Evolutionary conservation across 1,140 invertebrate species (phyloP).

Genomic region (Ips typographus): DNA sequence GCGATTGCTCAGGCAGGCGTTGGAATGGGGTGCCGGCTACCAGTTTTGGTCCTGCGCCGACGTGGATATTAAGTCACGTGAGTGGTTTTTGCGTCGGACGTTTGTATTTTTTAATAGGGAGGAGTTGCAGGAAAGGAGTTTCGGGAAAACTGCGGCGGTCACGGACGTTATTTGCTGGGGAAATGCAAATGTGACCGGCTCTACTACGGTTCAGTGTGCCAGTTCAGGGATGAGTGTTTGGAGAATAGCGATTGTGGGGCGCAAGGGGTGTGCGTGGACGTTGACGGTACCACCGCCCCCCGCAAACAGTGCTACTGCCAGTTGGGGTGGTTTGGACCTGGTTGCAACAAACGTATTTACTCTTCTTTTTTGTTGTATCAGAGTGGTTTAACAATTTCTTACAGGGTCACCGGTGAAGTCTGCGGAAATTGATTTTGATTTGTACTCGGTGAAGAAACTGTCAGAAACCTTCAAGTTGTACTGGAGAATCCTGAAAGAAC

Average conservation of each 20-base stretch:
- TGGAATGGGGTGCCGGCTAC: conserved; percentile 84
- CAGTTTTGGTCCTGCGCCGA: conserved; percentile 95
- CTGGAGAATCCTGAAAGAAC: conserved; percentile 79
- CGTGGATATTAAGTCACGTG: conserved; percentile 76
- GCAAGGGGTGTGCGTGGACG: conserved; percentile 80
- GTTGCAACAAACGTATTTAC: conserved; percentile 71
- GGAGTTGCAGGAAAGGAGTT: conserved; percentile 65
- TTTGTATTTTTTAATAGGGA: conserved; percentile 12
- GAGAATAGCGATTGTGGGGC: conserved; percentile 81
- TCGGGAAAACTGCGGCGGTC: conserved; percentile 78
- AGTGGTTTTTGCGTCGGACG: conserved; percentile 35
- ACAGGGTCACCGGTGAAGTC: conserved; percentile 66
- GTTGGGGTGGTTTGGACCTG: conserved; percentile 79
- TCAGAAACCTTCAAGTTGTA: conserved; percentile 74
- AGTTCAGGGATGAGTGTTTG: conserved; percentile 82
- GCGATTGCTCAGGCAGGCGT: conserved; percentile 81
- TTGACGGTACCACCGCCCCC: conserved; percentile 76
- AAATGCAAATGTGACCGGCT: conserved; percentile 81
- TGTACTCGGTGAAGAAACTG: conserved; percentile 71
- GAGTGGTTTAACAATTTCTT: conserved; percentile 19
- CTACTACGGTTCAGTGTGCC: conserved; percentile 78
- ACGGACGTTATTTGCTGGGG: conserved; percentile 74
- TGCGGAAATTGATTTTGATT: conserved; percentile 64
- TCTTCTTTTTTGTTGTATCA: not conserved
- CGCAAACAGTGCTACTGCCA: conserved; percentile 87